Percentiles rank a stretch among this genome's conserved stretches.
Conservation (phyloP, 2,113 vertebrate species). For the Puma concolor region DNA sequence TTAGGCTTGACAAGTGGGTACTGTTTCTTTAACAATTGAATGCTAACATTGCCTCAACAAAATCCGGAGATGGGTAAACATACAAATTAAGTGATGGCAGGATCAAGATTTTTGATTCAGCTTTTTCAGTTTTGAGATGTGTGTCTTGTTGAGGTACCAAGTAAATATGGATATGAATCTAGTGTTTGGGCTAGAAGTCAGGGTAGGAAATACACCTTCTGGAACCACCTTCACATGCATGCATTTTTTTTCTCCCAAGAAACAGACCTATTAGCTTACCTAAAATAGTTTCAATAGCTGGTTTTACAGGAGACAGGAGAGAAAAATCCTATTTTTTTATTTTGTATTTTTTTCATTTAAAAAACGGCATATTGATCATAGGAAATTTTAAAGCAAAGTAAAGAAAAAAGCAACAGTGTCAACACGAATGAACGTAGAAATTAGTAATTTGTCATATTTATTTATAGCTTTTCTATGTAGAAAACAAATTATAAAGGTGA, state of each 20-base stretch:
- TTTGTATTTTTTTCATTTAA: neutral
- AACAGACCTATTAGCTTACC: neutral
- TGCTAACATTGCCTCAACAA: neutral
- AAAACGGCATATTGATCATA: neutral
- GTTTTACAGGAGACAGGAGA: neutral
- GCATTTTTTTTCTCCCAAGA: neutral
- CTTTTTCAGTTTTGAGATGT: neutral
- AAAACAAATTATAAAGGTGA: slow-evolving; percentile 56
- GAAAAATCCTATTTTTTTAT: neutral
- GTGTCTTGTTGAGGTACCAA: neutral
- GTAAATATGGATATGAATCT: neutral
- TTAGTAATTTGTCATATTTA: slow-evolving; percentile 38
- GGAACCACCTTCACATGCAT: neutral
- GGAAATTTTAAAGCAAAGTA: neutral
- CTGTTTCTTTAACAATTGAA: neutral
- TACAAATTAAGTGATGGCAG: neutral
- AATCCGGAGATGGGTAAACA: neutral
- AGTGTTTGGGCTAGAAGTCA: neutral
- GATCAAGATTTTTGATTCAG: neutral
- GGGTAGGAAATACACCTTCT: neutral
- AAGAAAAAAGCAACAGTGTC: neutral
- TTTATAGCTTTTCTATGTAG: slow-evolving; percentile 49
- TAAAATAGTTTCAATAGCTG: neutral
- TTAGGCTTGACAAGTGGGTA: neutral
- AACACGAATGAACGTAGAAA: neutral